These are phyloP conservation scores for Scylla paramamosain DNA, from an alignment of 1,140 invertebrate species.

Conservation along the genomic window DNA sequence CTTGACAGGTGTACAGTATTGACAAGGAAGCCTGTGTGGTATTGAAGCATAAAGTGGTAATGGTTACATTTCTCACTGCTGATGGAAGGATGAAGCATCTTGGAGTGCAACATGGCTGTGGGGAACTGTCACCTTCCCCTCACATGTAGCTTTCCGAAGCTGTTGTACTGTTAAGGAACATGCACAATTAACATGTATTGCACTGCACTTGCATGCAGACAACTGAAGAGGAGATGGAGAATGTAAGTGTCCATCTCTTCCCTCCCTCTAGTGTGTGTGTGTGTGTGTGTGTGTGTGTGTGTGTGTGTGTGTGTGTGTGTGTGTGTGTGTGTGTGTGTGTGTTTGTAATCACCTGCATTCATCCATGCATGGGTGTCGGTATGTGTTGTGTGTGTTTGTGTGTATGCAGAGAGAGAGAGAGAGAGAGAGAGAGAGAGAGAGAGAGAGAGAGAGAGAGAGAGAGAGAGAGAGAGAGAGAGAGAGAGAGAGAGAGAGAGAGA, in stretches of 20 bases:
- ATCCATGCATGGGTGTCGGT: too few species aligned
- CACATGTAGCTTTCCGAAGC: not conserved
- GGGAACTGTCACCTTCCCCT: not conserved
- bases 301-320: not conserved
- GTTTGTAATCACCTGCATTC: too few species aligned
- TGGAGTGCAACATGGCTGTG: not conserved
- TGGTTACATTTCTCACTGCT: not conserved
- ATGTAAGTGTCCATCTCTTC: conserved; percentile 75
- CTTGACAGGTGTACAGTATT: not conserved
- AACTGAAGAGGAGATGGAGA: conserved; percentile 73
- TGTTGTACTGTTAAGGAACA: not conserved
- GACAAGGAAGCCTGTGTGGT: not conserved
- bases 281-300: conserved; percentile 2
- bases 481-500: too few species aligned
- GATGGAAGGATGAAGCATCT: conserved; percentile 2
- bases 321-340: too few species aligned
- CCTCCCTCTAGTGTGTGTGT: conserved; percentile 39
- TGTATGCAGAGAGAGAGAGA: not conserved
- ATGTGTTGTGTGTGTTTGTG: not conserved
- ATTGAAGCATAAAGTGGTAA: not conserved
- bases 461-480: too few species aligned
- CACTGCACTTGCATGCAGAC: conserved; percentile 74
- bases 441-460: not conserved
- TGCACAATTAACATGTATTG: conserved; percentile 57
- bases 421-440: not conserved